Conservation (phyloP, 2,888 invertebrate species). For the Dicyrtoma fusca region DNA sequence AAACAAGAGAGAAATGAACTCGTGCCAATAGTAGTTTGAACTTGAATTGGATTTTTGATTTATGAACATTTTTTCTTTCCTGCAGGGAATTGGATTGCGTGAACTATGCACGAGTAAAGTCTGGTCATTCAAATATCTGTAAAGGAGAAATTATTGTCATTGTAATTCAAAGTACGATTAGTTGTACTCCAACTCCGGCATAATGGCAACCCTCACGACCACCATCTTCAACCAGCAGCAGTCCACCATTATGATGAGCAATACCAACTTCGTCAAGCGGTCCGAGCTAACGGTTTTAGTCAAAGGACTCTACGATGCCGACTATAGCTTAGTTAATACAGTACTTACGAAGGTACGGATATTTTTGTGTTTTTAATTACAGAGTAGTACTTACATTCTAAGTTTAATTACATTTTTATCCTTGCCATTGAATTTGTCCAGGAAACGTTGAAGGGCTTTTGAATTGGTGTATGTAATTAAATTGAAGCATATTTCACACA, state of each 20-base stretch:
- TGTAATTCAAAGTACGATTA: neutral
- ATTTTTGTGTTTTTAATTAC: no score
- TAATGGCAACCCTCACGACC: conserved; percentile 35
- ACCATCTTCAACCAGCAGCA: conserved; percentile 35
- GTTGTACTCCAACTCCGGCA: neutral
- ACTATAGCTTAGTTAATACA: conserved; percentile 22
- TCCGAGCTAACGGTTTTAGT: conserved; percentile 27
- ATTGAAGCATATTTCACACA: no score
- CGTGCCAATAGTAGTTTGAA: no score
- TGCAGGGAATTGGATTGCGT: neutral
- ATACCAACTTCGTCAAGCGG: conserved; percentile 16
- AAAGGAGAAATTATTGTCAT: neutral
- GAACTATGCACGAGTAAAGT: no score
- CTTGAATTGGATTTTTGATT: no score
- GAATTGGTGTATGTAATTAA: no score
- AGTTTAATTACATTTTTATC: no score
- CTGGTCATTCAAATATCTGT: no score
- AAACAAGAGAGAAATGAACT: no score
- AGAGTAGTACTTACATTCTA: no score
- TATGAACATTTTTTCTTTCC: neutral
- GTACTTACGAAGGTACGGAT: conserved; percentile 34
- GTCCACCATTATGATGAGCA: conserved; percentile 35
- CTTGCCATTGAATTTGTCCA: no score
- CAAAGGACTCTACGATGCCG: conserved; percentile 24
- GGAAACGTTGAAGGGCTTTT: no score